A percentile compares a stretch with the other conserved stretches of the same genome.
phyloP scores from a whole-genome alignment of 2,888 invertebrate species.

The Leptinotarsa haldemani region DNA sequence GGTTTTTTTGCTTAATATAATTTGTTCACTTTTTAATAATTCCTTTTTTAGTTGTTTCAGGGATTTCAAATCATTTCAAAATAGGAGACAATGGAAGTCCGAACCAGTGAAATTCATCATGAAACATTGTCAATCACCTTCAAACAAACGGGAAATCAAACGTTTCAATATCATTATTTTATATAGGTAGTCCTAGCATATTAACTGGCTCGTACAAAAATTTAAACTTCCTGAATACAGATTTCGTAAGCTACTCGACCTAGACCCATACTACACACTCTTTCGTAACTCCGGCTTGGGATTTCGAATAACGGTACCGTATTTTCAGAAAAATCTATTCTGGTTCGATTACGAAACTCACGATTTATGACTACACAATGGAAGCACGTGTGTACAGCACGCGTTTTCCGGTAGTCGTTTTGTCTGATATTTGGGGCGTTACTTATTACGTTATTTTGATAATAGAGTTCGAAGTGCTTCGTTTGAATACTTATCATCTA shows the following conservation, averaged over 20 bases:
- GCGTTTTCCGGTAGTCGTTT: background rate
- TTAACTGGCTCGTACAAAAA: background rate
- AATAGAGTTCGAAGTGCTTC: background rate
- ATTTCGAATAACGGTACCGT: slow-evolving; percentile 1
- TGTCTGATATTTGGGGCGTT: background rate
- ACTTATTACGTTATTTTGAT: slow-evolving; percentile 1
- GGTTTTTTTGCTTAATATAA: too few species aligned
- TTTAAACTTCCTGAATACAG: background rate
- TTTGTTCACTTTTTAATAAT: too few species aligned
- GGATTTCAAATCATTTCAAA: too few species aligned
- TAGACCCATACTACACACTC: slow-evolving; percentile 33
- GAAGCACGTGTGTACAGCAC: background rate
- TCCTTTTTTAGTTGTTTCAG: too few species aligned
- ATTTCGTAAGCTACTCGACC: slow-evolving; percentile 29
- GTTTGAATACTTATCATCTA: background rate
- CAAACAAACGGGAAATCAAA: too few species aligned
- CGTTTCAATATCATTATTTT: too few species aligned
- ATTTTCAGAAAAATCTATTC: slow-evolving; percentile 11
- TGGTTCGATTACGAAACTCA: slow-evolving; percentile 11
- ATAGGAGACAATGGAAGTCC: too few species aligned
- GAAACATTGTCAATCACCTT: too few species aligned
- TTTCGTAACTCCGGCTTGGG: slow-evolving; percentile 27
- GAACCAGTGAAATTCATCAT: too few species aligned
- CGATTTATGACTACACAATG: background rate
- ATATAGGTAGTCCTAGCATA: too few species aligned